Evolutionary conservation across 64 coral and sea anemone genomes (phyloP), one percentile per base, ranked within the genome.

Genomic region (Acropora yongei): DNA sequence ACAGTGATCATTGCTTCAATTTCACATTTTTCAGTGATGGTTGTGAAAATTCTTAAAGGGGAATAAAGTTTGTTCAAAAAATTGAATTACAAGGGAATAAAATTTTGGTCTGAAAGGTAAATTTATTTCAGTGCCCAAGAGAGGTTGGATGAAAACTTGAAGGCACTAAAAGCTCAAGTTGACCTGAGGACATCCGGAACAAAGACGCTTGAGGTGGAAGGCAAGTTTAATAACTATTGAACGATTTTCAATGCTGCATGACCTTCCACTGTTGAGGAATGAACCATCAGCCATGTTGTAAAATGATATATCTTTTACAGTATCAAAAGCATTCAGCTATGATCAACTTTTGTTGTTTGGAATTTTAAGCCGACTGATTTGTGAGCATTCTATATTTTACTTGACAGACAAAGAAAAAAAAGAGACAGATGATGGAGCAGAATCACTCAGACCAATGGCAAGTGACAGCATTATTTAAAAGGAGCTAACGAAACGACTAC

Each of bases 71-170:
- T 30, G 30, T 30, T 30, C 30, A 30, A 30, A 30, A 30, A 30
- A 30, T 30, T 30, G 30, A 30, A 30, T 0, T 0, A 30, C 30
- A 30, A 0, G 30, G 30, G 30, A 30, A 30, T 0, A 30, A 30
- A 30, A 30, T 30, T 6, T 41, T 80, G 20, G 68, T 42, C 11
- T 50, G 2, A 76, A 10, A 1, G 45, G 16, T 3, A 5, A 42
- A 20, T 44, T 78, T 76, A 46, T 79, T 46, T 0, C 61, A 98
- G 97, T 67, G 97, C 97, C 14, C 95, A 94, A 85, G 97, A 98
- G 77, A 91, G 94, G 79, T 68, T 98, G 47, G 90, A 93, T 92
- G 97, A 98, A 81, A 96, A 88, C 74, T 88, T 98, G 46, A 92
- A 86, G 74, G 49, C 86, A 42, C 91, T 98, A 9, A 93, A 96